Percentiles rank a stretch among this genome's conserved stretches.
Evolutionary conservation across 2,113 vertebrate species (phyloP).

Genomic region (Rousettus leschenaultii): DNA sequence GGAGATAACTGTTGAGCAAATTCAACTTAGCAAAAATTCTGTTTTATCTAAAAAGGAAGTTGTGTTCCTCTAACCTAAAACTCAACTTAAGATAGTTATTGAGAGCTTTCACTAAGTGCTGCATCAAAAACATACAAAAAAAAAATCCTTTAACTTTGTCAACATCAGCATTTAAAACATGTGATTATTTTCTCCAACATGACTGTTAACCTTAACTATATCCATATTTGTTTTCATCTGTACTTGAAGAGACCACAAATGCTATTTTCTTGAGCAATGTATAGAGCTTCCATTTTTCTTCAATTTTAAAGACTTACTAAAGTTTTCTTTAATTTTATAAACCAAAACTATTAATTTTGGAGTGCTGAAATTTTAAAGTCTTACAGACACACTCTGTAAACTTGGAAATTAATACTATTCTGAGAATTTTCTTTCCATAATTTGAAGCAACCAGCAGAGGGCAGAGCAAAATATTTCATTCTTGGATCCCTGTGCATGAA

Average conservation of each 20-base stretch:
- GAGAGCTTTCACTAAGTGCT: not conserved
- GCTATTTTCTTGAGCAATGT: not conserved
- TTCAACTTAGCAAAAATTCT: not conserved
- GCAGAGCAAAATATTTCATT: not conserved
- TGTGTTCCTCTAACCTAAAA: not conserved
- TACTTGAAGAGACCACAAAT: not conserved
- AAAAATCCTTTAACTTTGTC: not conserved
- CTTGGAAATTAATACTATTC: not conserved
- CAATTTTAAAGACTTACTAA: not conserved
- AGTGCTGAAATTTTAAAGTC: not conserved
- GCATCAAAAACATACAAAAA: not conserved
- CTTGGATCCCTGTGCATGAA: not conserved
- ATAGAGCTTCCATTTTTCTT: not conserved
- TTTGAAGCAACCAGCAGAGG: conserved; percentile 55
- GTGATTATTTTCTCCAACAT: not conserved
- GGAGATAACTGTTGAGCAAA: not conserved
- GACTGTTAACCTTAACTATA: not conserved
- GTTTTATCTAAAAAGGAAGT: not conserved
- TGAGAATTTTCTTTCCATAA: not conserved
- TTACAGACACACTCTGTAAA: not conserved
- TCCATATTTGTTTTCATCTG: not conserved
- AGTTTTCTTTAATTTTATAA: not conserved
- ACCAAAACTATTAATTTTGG: not conserved
- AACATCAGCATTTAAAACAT: not conserved
- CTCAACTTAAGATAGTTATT: not conserved